Conservation (phyloP, 1,140 invertebrate genomes). For the Drosophila dunni region DNA sequence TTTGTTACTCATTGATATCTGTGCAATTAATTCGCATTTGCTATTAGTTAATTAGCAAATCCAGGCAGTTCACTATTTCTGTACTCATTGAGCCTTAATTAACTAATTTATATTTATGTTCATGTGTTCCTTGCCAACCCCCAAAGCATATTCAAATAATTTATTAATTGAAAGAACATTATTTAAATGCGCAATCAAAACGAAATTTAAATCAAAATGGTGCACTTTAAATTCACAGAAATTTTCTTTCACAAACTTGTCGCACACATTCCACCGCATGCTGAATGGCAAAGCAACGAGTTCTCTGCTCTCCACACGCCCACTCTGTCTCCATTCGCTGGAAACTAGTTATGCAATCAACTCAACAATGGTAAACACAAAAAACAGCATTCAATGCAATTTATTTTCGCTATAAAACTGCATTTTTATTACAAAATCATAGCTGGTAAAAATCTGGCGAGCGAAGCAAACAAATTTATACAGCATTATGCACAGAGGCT, state of each 20-base stretch:
- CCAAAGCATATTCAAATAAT: constrained; percentile 12
- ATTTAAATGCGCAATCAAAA: constrained; percentile 26
- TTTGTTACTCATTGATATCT: constrained; percentile 3
- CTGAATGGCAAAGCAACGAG: not conserved
- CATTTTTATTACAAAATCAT: constrained; percentile 80
- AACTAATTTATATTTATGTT: constrained; percentile 56
- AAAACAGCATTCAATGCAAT: constrained; percentile 64
- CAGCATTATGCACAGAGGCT: constrained; percentile 61
- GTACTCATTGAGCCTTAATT: constrained; percentile 57
- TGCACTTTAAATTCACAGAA: constrained; percentile 19
- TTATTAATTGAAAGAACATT: constrained; percentile 12
- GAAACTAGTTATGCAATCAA: constrained; percentile 42
- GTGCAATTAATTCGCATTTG: constrained; percentile 39
- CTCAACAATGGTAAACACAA: constrained; percentile 41
- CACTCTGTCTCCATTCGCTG: not conserved
- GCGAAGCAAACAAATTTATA: constrained; percentile 61
- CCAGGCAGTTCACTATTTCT: constrained; percentile 45
- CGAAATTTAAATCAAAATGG: constrained; percentile 16
- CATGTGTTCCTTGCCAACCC: constrained; percentile 2
- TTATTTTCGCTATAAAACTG: constrained; percentile 75
- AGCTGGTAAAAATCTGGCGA: constrained; percentile 62
- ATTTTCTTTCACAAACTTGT: not conserved
- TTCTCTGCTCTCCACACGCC: not conserved
- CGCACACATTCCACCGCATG: not conserved
- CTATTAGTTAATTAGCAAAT: constrained; percentile 49